Base-by-base conservation (phyloP, 2,797 vertebrate genomes). In the Chaetodon trifasciatus region DNA sequence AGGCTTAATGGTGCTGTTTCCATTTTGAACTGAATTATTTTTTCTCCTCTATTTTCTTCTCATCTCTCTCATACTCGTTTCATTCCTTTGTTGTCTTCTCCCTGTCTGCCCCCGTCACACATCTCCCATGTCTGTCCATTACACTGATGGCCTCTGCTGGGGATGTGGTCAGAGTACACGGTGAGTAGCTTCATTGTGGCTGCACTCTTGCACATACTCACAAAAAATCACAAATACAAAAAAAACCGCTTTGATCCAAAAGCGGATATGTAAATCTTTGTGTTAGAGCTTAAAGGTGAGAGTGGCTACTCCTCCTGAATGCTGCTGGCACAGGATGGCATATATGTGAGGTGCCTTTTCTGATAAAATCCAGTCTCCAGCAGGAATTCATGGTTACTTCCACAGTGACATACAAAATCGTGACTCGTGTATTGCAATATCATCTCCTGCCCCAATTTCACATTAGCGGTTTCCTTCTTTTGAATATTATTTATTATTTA, bases 91-190 rank as follows among this genome's bases (percentile, higher is more conserved):
- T 78, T 74, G 65, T 84, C 74, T 71, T 71, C 67, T 42, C 24
- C 70, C 57, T 55, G 28, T 71, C 66, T 40, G 12, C 35, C 1
- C 52, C 24, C 35, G 35, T 42, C 64, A 42, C 66, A 13, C 23
- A 40, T 35, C 50, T 64, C 66, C 50, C 65, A 24, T 68, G 56
- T 63, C 69, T 78, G 61, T 81, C 79, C 65, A 64, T 86, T 69
- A 68, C 12, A 46, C 74, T 58, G 70, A 76, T 79, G 85, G 35
- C 57, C n/a, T 75, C 76, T 74, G 78, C 73, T 76, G 86, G 85
- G 47, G 69, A 79, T 57, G 37, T 60, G 74, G 13, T 77, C 91
- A 94, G 93, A 94, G 82, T 94, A 94, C 90, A 94, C 93, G 57
- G 93, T 94, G 81, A 94, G 93, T 93, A 82, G 40, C 52, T 55